Conservation (phyloP, 2,113 vertebrate species). For the Hippocampus zosterae region DNA sequence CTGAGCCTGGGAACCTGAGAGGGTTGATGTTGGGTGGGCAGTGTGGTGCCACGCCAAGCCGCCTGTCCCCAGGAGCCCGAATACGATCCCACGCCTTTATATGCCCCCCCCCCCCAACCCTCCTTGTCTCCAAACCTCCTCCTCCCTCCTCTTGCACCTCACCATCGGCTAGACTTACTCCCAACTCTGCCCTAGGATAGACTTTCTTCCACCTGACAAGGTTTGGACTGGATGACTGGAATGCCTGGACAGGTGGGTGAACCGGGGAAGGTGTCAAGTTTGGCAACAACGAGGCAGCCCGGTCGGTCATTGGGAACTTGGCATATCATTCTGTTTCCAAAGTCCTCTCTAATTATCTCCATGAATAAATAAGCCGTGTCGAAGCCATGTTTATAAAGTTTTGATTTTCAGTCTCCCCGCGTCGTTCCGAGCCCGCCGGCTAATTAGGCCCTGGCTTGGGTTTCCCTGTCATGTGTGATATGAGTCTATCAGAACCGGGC, state of each 20-base stretch:
- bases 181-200: conserved; percentile 59
- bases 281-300: conserved; percentile 14
- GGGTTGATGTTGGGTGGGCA: conserved; percentile 74
- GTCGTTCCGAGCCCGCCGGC: conserved; percentile 30
- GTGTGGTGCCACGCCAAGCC: conserved; percentile 66
- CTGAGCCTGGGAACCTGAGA: conserved; percentile 70
- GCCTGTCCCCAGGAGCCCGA: conserved; percentile 72
- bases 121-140: conserved; percentile 61
- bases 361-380: conserved; percentile 64
- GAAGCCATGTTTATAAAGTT: conserved; percentile 56
- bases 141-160: conserved; percentile 47
- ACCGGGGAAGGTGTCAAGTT: conserved; percentile 59
- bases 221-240: conserved; percentile 62
- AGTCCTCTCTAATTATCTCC: conserved; percentile 46
- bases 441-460: conserved; percentile 63
- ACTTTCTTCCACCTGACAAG: conserved; percentile 67
- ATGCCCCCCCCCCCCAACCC: too few species aligned
- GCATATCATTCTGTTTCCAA: conserved; percentile 44
- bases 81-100: conserved; percentile 59
- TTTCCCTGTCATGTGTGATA: conserved; percentile 58
- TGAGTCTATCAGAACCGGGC: conserved; percentile 56
- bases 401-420: conserved; percentile 55
- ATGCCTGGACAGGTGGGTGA: conserved; percentile 64
- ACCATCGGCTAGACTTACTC: conserved; percentile 65
- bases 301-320: conserved; percentile 27